Evolutionary conservation across 2,888 invertebrate species (phyloP).

Genomic region (Automeris io): DNA sequence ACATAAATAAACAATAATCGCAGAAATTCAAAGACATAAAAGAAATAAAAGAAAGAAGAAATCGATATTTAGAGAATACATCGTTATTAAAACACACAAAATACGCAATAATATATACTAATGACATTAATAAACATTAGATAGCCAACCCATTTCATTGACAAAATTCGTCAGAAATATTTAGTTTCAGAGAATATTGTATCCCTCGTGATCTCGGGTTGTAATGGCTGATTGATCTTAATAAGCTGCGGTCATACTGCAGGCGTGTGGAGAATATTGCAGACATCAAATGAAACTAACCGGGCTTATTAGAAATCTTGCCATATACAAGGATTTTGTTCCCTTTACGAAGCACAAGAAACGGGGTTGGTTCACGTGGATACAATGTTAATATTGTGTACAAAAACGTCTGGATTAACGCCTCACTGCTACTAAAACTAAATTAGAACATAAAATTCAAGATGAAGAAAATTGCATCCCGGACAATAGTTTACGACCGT

Average conservation of each 20-base stretch:
- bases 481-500: no score
- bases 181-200: no score
- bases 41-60: no score
- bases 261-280: conserved; percentile 13
- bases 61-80: no score
- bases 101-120: no score
- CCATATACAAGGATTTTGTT: background rate
- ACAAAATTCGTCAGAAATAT: no score
- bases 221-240: conserved; percentile 11
- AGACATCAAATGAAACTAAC: conserved; percentile 4
- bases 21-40: no score
- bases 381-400: background rate
- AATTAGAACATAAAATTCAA: background rate
- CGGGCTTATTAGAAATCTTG: conserved; percentile 2
- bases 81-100: no score
- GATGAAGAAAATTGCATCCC: background rate
- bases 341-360: background rate
- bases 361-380: background rate
- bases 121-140: no score
- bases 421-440: background rate
- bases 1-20: no score
- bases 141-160: no score
- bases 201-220: conserved; percentile 13
- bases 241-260: conserved; percentile 10
- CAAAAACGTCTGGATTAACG: background rate